Evolutionary conservation across 2,888 invertebrate species (phyloP).

Genomic region (Athalia rosae): DNA sequence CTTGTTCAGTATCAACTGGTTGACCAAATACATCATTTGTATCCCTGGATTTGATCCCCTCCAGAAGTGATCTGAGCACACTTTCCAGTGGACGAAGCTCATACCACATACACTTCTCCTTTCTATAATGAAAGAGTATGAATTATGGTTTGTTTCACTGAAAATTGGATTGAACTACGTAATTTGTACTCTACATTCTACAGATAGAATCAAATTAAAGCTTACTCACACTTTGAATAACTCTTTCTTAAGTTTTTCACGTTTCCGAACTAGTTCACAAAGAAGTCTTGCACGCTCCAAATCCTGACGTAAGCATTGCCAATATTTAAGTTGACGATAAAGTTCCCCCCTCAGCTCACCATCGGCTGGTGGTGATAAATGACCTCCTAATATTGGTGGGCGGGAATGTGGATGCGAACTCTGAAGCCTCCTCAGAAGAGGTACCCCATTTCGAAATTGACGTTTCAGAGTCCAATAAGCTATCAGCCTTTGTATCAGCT

Average conservation of each 20-base stretch:
- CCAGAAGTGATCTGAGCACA: constrained; percentile 85
- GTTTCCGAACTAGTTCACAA: constrained; percentile 95
- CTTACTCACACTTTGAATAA: constrained; percentile 80
- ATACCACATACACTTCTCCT: constrained; percentile 87
- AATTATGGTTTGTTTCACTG: neutral
- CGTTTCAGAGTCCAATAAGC: constrained; percentile 99
- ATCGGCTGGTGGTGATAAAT: constrained; percentile 67
- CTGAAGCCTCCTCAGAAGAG: constrained; percentile 90
- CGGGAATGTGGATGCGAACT: constrained; percentile 73
- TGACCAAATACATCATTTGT: constrained; percentile 92
- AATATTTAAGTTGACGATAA: constrained; percentile 92
- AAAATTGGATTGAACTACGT: no score
- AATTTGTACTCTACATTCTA: neutral
- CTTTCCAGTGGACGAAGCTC: constrained; percentile 89
- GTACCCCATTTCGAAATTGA: constrained; percentile 96
- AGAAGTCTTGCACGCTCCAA: constrained; percentile 92
- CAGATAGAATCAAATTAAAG: neutral
- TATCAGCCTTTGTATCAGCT: constrained; percentile 91
- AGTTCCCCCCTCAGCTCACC: constrained; percentile 78
- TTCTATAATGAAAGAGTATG: constrained; percentile 65
- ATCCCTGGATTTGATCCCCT: constrained; percentile 86
- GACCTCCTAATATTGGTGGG: constrained; percentile 64
- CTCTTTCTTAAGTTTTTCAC: constrained; percentile 95
- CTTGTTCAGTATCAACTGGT: constrained; percentile 92
- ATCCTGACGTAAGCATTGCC: constrained; percentile 95